Evolutionary conservation across 1,140 invertebrate species (phyloP).

Genomic region (Philotrypesis tridentata): DNA sequence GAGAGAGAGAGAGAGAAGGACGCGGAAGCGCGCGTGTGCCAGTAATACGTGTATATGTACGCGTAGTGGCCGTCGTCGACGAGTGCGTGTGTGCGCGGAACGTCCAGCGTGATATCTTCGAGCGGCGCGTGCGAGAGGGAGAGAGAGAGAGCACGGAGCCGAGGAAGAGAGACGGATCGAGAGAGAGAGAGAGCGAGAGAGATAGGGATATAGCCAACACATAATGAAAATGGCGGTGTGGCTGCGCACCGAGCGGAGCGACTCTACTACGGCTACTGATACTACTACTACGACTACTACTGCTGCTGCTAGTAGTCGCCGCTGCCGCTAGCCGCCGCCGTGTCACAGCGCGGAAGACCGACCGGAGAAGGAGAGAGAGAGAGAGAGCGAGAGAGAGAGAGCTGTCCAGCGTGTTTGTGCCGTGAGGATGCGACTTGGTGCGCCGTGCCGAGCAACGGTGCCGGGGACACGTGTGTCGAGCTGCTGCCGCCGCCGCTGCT

Average conservation of each 20-base stretch:
- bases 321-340: background rate
- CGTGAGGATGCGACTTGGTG: slow-evolving; percentile 48
- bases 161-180: background rate
- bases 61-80: slow-evolving; percentile 7
- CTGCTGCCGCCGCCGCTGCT: slow-evolving; percentile 28
- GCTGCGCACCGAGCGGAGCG: slow-evolving; percentile 55
- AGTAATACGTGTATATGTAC: background rate
- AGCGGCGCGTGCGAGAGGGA: too few species aligned
- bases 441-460: slow-evolving; percentile 36
- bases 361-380: too few species aligned
- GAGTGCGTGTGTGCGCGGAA: background rate
- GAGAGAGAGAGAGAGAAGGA: slow-evolving; percentile 4
- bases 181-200: background rate
- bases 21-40: slow-evolving; percentile 30
- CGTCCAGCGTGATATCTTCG: background rate
- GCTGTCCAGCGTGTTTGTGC: slow-evolving; percentile 40
- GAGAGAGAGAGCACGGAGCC: background rate
- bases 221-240: slow-evolving; percentile 70
- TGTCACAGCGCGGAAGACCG: background rate
- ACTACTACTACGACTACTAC: slow-evolving; percentile 24
- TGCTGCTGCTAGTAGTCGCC: background rate
- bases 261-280: slow-evolving; percentile 48
- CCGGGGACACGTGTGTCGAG: slow-evolving; percentile 38
- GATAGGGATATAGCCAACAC: slow-evolving; percentile 18
- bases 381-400: too few species aligned